Evolutionary conservation across 2,113 vertebrate species (phyloP), one percentile per base, ranked within the genome.

Genomic region (Calidris pugnax): DNA sequence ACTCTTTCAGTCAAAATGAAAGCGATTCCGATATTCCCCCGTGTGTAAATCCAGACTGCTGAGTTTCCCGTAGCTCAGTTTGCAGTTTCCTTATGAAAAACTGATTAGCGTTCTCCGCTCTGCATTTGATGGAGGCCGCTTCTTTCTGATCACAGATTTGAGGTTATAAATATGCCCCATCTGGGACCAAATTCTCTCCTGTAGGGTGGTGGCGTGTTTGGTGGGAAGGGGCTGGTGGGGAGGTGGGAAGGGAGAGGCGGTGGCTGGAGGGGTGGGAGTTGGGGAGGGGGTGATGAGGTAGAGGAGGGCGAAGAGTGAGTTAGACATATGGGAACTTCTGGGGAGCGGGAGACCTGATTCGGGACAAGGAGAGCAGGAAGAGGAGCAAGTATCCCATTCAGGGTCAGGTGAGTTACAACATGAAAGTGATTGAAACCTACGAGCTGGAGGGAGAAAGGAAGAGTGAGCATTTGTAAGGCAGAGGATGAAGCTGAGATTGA

Each of bases 41-140:
- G 74, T 95, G 95, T 95, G 95, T 95, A 97, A 97, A 96, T 97
- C 89, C 94, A 95, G 96, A 64, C 94, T 93, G 95, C 91, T 87
- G 97, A 97, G 80, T 95, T 97, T 94, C 87, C 85, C 71, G 0
- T 23, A 55, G 92, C 90, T 95, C 53, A 14, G 39, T 75, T 85
- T 85, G 94, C 89, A 68, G 89, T 87, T 94, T 88, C 83, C 55
- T 92, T 77, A 90, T 71, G 92, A 82, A 89, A 93, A 89, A 47
- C 57, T 89, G 92, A 87, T 96, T 87, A 19, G 74, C 1, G 60
- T 57, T 85, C 79, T 71, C 27, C 0, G 13, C 45, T 19, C 39
- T 16, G 67, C 3, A 1, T 76, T 62, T 1, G 5, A 33, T 50
- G 74, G 66, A 75, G 86, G 73, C 76, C 0, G 7, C 73, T 32